Evolutionary conservation across 2,888 invertebrate genomes (phyloP).

Genomic region (Therioaphis trifolii): DNA sequence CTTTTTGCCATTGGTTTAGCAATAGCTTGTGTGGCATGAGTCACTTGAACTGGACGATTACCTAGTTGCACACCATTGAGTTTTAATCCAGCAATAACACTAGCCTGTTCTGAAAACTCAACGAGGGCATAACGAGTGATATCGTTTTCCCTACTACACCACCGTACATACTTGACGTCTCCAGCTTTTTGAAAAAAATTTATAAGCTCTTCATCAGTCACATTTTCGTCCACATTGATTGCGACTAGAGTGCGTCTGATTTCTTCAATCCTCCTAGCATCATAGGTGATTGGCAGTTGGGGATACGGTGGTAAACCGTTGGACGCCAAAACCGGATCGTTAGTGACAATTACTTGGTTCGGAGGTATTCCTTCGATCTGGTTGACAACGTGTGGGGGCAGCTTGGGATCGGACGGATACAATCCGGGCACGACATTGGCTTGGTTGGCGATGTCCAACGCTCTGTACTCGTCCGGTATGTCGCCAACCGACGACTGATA

Average conservation of each 20-base stretch:
- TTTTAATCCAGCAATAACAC: slow-evolving; percentile 85
- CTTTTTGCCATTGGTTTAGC: slow-evolving; percentile 93
- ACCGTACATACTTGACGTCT: slow-evolving; percentile 94
- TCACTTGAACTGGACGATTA: slow-evolving; percentile 78
- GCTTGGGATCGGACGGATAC: slow-evolving; percentile 82
- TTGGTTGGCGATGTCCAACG: slow-evolving; percentile 90
- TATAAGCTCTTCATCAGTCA: slow-evolving; percentile 84
- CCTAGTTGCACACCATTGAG: slow-evolving; percentile 84
- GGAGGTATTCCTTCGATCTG: slow-evolving; percentile 85
- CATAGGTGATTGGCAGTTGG: slow-evolving; percentile 86
- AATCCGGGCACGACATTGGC: slow-evolving; percentile 89
- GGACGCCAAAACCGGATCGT: slow-evolving; percentile 87
- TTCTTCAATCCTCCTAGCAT: slow-evolving; percentile 92
- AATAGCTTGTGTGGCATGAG: slow-evolving; percentile 92
- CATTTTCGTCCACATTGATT: slow-evolving; percentile 80
- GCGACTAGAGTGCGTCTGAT: slow-evolving; percentile 92
- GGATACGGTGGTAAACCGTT: slow-evolving; percentile 91
- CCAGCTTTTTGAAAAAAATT: slow-evolving; percentile 88
- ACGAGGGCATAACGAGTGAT: slow-evolving; percentile 85
- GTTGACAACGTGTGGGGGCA: slow-evolving; percentile 91
- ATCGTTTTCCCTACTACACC: slow-evolving; percentile 86
- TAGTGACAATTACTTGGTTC: slow-evolving; percentile 86
- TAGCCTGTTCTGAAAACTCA: slow-evolving; percentile 93
- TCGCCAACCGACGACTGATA: slow-evolving; percentile 79
- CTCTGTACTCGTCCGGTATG: slow-evolving; percentile 95